These are phyloP conservation scores for Euglossa dilemma DNA, from an alignment of 1,140 invertebrate species.

Conservation along the genomic window DNA sequence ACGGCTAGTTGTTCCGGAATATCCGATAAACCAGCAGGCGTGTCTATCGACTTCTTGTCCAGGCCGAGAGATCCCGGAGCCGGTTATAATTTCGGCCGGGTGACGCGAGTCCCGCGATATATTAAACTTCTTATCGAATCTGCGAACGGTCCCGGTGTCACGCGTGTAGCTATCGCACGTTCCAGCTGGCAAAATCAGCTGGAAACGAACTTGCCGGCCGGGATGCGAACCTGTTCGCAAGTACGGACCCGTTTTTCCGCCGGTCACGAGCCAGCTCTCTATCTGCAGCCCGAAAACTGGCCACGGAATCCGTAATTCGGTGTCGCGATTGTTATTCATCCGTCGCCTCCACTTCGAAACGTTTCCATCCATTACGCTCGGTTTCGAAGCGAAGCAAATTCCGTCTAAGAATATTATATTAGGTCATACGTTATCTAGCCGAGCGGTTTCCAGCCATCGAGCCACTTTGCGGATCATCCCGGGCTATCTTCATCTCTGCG, in stretches of 20 bases:
- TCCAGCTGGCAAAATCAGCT: constrained; percentile 21
- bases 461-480: constrained; percentile 16
- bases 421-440: constrained; percentile 69
- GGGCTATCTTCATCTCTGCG: not conserved
- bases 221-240: constrained; percentile 7
- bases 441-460: constrained; percentile 1
- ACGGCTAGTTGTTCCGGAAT: not conserved
- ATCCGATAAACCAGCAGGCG: no score
- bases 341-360: constrained; percentile 23
- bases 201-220: constrained; percentile 12
- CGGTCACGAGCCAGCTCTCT: constrained; percentile 17
- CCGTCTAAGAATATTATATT: constrained; percentile 74
- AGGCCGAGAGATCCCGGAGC: not conserved
- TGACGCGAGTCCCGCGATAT: constrained; percentile 6
- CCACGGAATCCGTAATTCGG: constrained; percentile 62
- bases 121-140: constrained; percentile 15
- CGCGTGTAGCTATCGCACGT: not conserved
- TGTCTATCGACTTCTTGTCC: not conserved
- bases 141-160: not conserved
- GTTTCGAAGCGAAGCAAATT: constrained; percentile 51
- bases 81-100: constrained; percentile 13
- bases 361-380: constrained; percentile 57
- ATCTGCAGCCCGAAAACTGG: constrained; percentile 55
- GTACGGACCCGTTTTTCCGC: constrained; percentile 24
- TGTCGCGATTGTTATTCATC: constrained; percentile 62